phyloP scores from a whole-genome alignment of 2,113 vertebrate species.

The Limanda limanda region DNA sequence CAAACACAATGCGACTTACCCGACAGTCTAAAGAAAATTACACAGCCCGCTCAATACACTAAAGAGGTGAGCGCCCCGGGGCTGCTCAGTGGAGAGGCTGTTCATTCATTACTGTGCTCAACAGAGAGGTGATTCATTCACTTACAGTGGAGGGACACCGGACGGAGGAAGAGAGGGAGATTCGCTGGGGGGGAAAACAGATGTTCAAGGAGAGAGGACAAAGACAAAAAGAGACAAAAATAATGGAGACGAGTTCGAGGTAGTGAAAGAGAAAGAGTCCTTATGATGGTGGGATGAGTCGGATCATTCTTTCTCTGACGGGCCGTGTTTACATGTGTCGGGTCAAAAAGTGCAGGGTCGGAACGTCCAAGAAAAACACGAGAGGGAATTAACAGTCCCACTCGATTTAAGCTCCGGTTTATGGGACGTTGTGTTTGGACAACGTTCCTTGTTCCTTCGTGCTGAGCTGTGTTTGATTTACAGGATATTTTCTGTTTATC shows the following conservation, averaged over 20 bases:
- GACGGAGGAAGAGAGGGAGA: neutral
- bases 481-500: slow-evolving; percentile 51
- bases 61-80: slow-evolving; percentile 51
- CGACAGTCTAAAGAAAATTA: slow-evolving; percentile 51
- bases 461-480: slow-evolving; percentile 50
- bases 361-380: slow-evolving; percentile 54
- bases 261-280: neutral
- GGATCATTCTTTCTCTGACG: slow-evolving; percentile 19
- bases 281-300: neutral
- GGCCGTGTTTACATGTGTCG: slow-evolving; percentile 51
- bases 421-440: slow-evolving; percentile 65
- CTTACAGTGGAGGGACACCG: slow-evolving; percentile 30
- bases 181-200: neutral
- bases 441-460: slow-evolving; percentile 41
- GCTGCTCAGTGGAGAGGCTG: slow-evolving; percentile 41
- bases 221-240: too few relatives aligned
- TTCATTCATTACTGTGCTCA: slow-evolving; percentile 62
- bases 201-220: neutral
- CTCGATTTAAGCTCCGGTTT: slow-evolving; percentile 59
- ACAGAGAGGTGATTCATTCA: slow-evolving; percentile 45
- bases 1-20: slow-evolving; percentile 54
- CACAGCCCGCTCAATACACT: slow-evolving; percentile 56
- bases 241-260: slow-evolving; percentile 10
- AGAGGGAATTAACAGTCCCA: slow-evolving; percentile 41
- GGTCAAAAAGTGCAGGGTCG: slow-evolving; percentile 25